phyloP scores from a whole-genome alignment of 2,113 vertebrate species.

The Dasyornis broadbenti region DNA sequence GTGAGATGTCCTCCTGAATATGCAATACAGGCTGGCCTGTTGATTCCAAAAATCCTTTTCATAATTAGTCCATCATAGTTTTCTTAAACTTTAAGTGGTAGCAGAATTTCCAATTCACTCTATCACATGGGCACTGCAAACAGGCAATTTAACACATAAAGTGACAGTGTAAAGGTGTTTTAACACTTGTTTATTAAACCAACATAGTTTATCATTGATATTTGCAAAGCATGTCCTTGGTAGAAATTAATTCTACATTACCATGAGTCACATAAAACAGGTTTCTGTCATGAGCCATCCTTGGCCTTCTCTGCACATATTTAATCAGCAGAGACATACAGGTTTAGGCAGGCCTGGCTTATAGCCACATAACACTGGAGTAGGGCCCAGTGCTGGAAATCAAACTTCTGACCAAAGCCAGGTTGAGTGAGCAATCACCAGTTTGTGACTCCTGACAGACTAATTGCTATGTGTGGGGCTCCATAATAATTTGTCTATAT shows the following conservation, averaged over 20 bases:
- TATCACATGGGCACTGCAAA: not conserved
- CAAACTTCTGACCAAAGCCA: not conserved
- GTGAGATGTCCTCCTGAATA: not conserved
- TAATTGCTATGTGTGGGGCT: not conserved
- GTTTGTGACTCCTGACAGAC: not conserved
- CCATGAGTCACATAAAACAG: not conserved
- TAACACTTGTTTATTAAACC: not conserved
- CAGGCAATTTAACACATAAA: not conserved
- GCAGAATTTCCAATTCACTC: not conserved
- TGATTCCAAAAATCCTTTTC: not conserved
- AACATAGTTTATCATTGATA: not conserved
- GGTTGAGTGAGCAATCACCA: not conserved
- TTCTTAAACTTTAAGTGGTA: not conserved
- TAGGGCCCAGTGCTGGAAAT: not conserved
- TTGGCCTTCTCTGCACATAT: not conserved
- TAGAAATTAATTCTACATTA: not conserved
- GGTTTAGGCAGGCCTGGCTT: not conserved
- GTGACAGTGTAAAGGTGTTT: not conserved
- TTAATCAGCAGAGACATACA: not conserved
- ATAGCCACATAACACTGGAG: not conserved
- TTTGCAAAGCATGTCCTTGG: not conserved
- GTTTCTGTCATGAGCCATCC: not conserved
- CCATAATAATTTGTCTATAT: not conserved
- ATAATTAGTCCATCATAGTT: not conserved
- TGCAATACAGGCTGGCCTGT: not conserved